phyloP scores from a whole-genome alignment of 2,797 vertebrate species.

The Pantherophis vulpinus region DNA sequence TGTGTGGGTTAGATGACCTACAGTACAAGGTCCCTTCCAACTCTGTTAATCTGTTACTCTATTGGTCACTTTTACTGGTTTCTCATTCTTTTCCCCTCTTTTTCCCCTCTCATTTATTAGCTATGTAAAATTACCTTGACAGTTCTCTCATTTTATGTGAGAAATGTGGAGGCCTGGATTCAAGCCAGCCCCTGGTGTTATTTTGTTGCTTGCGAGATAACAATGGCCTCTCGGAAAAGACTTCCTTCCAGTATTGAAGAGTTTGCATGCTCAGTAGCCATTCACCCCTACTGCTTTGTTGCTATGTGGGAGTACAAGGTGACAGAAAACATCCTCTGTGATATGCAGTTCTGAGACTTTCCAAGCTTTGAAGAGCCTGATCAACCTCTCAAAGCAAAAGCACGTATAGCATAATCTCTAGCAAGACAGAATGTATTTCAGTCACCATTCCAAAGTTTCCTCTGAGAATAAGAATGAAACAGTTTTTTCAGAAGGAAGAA shows the following conservation, averaged over 20 bases:
- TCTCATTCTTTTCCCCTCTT: neutral
- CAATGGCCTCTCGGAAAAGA: neutral
- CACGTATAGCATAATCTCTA: constrained; percentile 13
- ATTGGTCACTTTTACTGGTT: neutral
- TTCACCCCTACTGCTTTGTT: neutral
- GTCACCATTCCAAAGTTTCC: neutral
- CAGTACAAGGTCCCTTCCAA: no score
- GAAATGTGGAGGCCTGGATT: neutral
- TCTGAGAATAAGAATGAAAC: constrained; percentile 16
- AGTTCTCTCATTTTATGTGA: neutral
- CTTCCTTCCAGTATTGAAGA: neutral
- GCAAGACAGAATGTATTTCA: constrained; percentile 23
- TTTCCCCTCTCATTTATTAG: neutral
- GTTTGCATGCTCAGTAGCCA: constrained; percentile 15
- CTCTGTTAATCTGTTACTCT: no score
- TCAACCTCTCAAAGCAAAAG: constrained; percentile 19
- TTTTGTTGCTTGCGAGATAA: neutral
- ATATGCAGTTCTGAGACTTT: constrained; percentile 26
- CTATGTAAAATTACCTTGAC: neutral
- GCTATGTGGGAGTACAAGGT: constrained; percentile 1
- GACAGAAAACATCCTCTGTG: constrained; percentile 17
- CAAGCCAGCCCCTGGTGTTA: neutral
- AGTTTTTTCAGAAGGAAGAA: neutral
- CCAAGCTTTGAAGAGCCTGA: constrained; percentile 26
- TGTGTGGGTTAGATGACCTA: no score